These are phyloP conservation scores for Temnothorax unifasciatus DNA, from an alignment of 2,888 invertebrate genomes.

Conservation along the genomic window DNA sequence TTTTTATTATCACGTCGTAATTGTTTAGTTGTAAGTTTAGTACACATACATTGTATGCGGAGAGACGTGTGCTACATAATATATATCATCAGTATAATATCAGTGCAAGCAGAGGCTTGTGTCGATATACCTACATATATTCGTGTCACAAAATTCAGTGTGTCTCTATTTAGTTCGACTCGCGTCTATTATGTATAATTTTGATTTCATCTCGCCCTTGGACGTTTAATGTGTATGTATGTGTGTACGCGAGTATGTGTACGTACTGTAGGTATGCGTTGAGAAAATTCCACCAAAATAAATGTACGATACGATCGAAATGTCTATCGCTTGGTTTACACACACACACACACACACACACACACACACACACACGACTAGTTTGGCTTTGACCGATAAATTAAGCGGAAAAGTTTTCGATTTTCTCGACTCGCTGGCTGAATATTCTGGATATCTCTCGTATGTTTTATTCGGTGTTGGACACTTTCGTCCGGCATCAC, in stretches of 20 bases:
- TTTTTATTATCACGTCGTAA: constrained; percentile 65
- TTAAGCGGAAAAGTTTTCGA: neutral
- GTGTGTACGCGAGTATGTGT: constrained; percentile 17
- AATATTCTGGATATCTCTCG: neutral
- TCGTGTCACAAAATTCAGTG: neutral
- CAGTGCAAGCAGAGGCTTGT: neutral
- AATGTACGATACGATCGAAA: constrained; percentile 27
- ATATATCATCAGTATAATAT: constrained; percentile 1
- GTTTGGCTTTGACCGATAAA: neutral
- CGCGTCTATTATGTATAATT: neutral
- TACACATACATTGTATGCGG: neutral
- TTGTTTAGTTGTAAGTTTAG: constrained; percentile 54
- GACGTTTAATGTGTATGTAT: constrained; percentile 3
- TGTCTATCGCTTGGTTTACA: constrained; percentile 10
- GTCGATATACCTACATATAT: neutral
- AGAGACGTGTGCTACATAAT: neutral
- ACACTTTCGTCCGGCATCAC: neutral
- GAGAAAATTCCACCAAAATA: constrained; percentile 28
- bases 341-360: neutral
- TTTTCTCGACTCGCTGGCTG: neutral
- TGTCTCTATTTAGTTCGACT: neutral
- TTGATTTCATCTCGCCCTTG: constrained; percentile 9
- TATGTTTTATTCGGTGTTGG: neutral
- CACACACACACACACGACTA: neutral
- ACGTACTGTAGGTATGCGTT: neutral